Percentiles rank a stretch among this genome's conserved stretches.
Conservation (phyloP, 2,888 invertebrate genomes). For the Liopterus haemorrhoidalis region DNA sequence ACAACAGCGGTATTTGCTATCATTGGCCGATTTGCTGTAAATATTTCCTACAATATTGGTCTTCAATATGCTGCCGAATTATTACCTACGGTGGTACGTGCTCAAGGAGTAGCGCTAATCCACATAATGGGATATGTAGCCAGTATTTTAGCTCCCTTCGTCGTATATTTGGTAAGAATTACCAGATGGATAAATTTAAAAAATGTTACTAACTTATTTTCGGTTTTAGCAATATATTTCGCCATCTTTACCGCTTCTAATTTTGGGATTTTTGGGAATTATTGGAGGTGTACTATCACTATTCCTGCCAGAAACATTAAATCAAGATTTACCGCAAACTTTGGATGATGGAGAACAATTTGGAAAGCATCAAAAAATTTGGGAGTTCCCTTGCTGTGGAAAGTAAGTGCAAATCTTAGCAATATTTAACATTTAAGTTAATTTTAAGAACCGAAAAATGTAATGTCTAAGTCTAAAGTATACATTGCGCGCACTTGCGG, state of each 20-base stretch:
- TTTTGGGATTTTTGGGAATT: slow-evolving; percentile 71
- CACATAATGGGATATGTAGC: slow-evolving; percentile 86
- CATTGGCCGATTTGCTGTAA: slow-evolving; percentile 76
- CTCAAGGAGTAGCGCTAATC: slow-evolving; percentile 79
- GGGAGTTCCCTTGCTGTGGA: slow-evolving; percentile 73
- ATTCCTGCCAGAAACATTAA: slow-evolving; percentile 78
- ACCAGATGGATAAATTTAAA: slow-evolving; percentile 7
- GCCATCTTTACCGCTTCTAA: slow-evolving; percentile 65
- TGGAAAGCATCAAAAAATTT: slow-evolving; percentile 70
- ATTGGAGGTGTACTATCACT: slow-evolving; percentile 69
- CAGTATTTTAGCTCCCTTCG: slow-evolving; percentile 75
- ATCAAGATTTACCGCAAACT: slow-evolving; percentile 80
- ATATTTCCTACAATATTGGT: slow-evolving; percentile 85
- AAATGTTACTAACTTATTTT: slow-evolving; percentile 13
- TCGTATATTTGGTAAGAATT: slow-evolving; percentile 68
- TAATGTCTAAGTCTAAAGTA: no score
- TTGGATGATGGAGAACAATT: slow-evolving; percentile 81
- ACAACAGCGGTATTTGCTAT: slow-evolving; percentile 74
- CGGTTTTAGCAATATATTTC: slow-evolving; percentile 56
- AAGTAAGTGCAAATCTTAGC: slow-evolving; percentile 48
- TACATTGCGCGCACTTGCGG: no score
- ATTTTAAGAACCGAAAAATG: neutral
- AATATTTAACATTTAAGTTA: neutral
- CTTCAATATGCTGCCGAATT: slow-evolving; percentile 85
- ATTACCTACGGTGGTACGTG: slow-evolving; percentile 78